A percentile compares a stretch with the other conserved stretches of the same genome.
Evolutionary conservation across 2,888 invertebrate species (phyloP).

Genomic region (Hydrotaea cyrtoneurina): DNA sequence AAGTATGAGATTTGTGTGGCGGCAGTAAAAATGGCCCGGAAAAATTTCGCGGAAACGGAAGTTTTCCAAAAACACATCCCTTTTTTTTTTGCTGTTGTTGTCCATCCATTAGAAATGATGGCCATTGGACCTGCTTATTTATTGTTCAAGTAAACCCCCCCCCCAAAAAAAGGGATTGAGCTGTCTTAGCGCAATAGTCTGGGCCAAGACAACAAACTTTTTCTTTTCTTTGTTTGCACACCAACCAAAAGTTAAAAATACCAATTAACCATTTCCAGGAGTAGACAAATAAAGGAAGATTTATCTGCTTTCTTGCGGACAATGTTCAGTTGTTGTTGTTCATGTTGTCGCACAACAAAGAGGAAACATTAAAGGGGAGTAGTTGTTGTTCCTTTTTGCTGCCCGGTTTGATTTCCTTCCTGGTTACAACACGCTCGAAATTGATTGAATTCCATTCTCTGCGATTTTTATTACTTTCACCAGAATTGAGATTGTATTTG

Average conservation of each 20-base stretch:
- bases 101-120: slow-evolving; percentile 4
- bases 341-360: slow-evolving; percentile 24
- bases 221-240: slow-evolving; percentile 38
- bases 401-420: slow-evolving; percentile 42
- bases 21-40: slow-evolving; percentile 5
- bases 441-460: slow-evolving; percentile 62
- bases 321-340: slow-evolving; percentile 27
- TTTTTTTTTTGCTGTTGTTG: background rate
- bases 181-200: background rate
- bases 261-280: slow-evolving; percentile 59
- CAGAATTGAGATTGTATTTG: slow-evolving; percentile 64
- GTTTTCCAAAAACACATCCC: slow-evolving; percentile 28
- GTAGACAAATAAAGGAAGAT: slow-evolving; percentile 28
- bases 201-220: background rate
- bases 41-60: slow-evolving; percentile 51
- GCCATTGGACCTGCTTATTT: slow-evolving; percentile 19
- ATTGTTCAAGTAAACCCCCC: background rate
- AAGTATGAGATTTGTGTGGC: background rate
- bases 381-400: slow-evolving; percentile 32
- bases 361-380: slow-evolving; percentile 62
- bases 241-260: slow-evolving; percentile 54
- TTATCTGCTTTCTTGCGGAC: slow-evolving; percentile 49
- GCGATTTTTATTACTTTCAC: slow-evolving; percentile 59
- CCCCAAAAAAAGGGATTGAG: slow-evolving; percentile 16
- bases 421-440: slow-evolving; percentile 29